Evolutionary conservation across 2,113 vertebrate species (phyloP).

Genomic region (Ochotona curzoniae): DNA sequence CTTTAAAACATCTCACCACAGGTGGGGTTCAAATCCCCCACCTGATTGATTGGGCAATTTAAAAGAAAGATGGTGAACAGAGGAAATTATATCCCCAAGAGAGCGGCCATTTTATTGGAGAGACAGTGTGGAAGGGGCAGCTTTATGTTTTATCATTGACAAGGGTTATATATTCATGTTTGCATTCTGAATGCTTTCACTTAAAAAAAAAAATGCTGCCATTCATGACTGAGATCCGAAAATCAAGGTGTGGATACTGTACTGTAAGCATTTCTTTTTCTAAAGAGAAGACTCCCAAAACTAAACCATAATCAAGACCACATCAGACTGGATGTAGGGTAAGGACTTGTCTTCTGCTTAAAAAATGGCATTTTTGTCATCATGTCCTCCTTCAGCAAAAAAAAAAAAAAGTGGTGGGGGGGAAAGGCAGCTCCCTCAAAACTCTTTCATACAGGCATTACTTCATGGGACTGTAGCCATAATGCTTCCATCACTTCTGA

Average conservation of each 20-base stretch:
- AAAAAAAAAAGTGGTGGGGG: background rate
- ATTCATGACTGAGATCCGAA: slow-evolving; percentile 49
- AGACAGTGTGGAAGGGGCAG: background rate
- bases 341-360: background rate
- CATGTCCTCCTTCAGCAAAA: background rate
- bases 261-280: slow-evolving; percentile 20
- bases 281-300: background rate
- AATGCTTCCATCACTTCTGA: background rate
- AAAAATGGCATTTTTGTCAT: background rate
- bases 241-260: background rate
- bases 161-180: slow-evolving; percentile 50
- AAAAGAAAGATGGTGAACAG: slow-evolving; percentile 76
- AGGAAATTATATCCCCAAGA: slow-evolving; percentile 72
- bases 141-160: slow-evolving; percentile 57
- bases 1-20: slow-evolving; percentile 73
- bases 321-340: background rate
- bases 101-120: slow-evolving; percentile 54
- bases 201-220: background rate
- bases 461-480: background rate
- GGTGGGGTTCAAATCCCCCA: slow-evolving; percentile 52
- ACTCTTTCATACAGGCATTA: background rate
- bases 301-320: background rate
- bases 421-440: background rate
- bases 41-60: slow-evolving; percentile 78
- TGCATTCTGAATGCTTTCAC: slow-evolving; percentile 24